phyloP scores from a whole-genome alignment of 92 coral and sea anemone species.

The Actinostola sp. region DNA sequence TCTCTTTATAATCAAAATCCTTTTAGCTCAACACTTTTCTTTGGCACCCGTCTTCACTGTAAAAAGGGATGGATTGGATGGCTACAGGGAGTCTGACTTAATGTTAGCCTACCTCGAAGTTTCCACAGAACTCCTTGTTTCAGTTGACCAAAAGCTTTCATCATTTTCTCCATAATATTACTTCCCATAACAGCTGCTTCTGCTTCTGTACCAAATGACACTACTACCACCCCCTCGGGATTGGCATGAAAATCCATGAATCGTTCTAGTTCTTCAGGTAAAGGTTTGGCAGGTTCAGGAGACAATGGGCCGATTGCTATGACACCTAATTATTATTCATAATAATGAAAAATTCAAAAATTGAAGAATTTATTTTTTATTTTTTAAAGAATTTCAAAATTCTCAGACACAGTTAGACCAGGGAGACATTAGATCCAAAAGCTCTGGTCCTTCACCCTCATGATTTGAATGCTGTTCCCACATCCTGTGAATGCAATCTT shows the following conservation, averaged over 20 bases:
- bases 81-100: too few relatives aligned
- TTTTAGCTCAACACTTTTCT: too few relatives aligned
- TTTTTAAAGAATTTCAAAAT: neutral
- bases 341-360: neutral
- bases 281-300: constrained; percentile 26
- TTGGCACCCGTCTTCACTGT: too few relatives aligned
- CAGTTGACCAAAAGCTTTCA: constrained; percentile 26
- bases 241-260: constrained; percentile 32
- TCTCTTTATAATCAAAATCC: too few relatives aligned
- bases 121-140: constrained; percentile 50
- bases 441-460: too few relatives aligned
- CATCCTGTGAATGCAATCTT: too few relatives aligned
- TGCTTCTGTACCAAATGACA: constrained; percentile 38
- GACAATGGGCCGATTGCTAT: constrained; percentile 38
- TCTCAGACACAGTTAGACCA: too few relatives aligned
- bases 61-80: too few relatives aligned
- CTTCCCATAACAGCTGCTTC: constrained; percentile 14
- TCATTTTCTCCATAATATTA: constrained; percentile 21
- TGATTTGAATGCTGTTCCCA: too few relatives aligned
- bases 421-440: too few relatives aligned
- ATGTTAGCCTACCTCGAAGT: constrained; percentile 31
- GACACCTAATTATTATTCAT: constrained; percentile 11
- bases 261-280: constrained; percentile 28
- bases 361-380: neutral
- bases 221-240: constrained; percentile 38